phyloP scores from a whole-genome alignment of 2,113 vertebrate species.

The Forbesichthys papilliferus region DNA sequence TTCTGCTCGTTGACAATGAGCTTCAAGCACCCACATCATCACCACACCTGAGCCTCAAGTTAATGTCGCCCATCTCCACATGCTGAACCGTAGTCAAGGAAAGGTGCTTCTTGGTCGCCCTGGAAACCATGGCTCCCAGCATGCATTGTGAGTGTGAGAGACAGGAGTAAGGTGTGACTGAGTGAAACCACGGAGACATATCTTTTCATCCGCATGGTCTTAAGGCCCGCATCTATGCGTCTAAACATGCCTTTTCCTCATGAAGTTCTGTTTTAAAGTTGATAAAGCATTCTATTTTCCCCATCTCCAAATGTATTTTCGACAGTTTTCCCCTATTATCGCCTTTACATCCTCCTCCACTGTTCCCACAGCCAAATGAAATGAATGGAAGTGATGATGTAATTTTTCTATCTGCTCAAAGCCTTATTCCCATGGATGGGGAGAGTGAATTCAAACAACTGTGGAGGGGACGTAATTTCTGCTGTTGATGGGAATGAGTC shows the following conservation, averaged over 20 bases:
- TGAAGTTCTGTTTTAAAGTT: neutral
- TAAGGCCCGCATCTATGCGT: neutral
- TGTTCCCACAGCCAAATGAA: neutral
- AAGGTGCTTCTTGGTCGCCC: slow-evolving; percentile 69
- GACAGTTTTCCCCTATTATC: slow-evolving; percentile 10
- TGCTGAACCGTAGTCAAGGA: slow-evolving; percentile 69
- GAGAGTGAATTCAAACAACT: slow-evolving; percentile 20
- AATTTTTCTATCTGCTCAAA: slow-evolving; percentile 25
- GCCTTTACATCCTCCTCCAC: slow-evolving; percentile 9
- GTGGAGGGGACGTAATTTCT: slow-evolving; percentile 28
- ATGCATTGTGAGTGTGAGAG: slow-evolving; percentile 71
- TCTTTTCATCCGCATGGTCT: slow-evolving; percentile 2
- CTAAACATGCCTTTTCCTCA: slow-evolving; percentile 1
- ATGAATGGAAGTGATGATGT: slow-evolving; percentile 4
- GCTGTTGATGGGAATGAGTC: slow-evolving; percentile 36
- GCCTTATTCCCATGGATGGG: slow-evolving; percentile 20
- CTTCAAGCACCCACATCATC: neutral
- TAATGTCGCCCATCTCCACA: slow-evolving; percentile 64
- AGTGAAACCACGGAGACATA: slow-evolving; percentile 47
- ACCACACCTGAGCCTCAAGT: slow-evolving; percentile 66
- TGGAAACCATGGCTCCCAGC: slow-evolving; percentile 73
- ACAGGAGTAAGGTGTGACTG: slow-evolving; percentile 69
- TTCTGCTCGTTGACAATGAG: neutral
- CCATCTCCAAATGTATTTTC: neutral
- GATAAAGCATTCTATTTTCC: neutral